phyloP scores from a whole-genome alignment of 2,113 vertebrate species.

The Carassius gibelio region DNA sequence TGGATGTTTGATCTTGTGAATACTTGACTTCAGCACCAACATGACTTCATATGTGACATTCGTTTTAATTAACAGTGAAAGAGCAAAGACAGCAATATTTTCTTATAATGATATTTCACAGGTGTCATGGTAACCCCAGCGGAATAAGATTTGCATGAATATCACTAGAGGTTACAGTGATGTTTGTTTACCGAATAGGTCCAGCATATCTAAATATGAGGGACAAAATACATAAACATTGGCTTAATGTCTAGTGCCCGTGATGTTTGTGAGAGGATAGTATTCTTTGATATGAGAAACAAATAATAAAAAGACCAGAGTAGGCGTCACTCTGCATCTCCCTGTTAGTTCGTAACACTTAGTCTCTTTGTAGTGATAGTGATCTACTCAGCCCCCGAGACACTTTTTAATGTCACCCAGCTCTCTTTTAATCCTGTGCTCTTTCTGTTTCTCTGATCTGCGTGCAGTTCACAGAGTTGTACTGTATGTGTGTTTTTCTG shows the following conservation, averaged over 20 bases:
- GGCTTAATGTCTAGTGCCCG: not conserved
- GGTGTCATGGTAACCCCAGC: not conserved
- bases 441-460: constrained; percentile 18
- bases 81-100: constrained; percentile 9
- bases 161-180: not conserved
- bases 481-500: not conserved
- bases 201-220: not conserved
- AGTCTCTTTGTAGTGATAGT: constrained; percentile 18
- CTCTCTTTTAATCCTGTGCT: constrained; percentile 14
- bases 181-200: not conserved
- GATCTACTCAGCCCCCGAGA: constrained; percentile 19
- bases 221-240: not conserved
- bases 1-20: not conserved
- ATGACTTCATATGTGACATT: not conserved
- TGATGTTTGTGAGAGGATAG: not conserved
- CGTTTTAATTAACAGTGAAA: not conserved
- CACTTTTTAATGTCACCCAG: constrained; percentile 26
- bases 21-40: not conserved
- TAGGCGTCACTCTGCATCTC: constrained; percentile 10
- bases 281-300: constrained; percentile 7
- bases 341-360: not conserved
- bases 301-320: not conserved
- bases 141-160: constrained; percentile 41
- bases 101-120: constrained; percentile 41
- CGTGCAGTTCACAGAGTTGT: not conserved